Base-by-base conservation (phyloP, 2,797 vertebrate genomes). In the Picus viridis region DNA sequence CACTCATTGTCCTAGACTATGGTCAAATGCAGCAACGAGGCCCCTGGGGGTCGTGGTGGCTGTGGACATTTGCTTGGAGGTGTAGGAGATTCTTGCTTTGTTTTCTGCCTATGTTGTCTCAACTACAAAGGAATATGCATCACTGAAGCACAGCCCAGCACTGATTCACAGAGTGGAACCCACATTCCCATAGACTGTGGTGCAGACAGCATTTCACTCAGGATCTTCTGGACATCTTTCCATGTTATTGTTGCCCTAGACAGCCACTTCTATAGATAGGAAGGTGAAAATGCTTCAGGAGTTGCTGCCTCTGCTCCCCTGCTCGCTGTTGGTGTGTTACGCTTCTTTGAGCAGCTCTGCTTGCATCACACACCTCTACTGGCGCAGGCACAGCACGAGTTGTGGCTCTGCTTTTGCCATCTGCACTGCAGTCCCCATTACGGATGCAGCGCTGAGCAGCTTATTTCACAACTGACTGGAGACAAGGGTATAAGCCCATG, bases 401-500 rank as follows among this genome's bases (percentile, higher is more conserved):
- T 84, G 91, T 90, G 92, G 5, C 88, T 91, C 24, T 41, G 91
- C 88, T 64, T 69, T 45, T 93, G 94, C 93, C 83, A 94, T 96
- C 94, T 94, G 93, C 93, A 93, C 93, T 97, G 96, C 95, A 96
- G 93, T 92, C 84, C 95, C 96, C 92, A 95, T 96, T 97, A 94
- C 16, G 57, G 92, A 97, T 96, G 93, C 96, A 95, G 94, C 3
- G 34, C 94, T 70, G 88, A 96, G 95, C 86, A 88, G 88, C 94
- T 91, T 82, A 83, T 96, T 96, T 97, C 95, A 93, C 93, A 97
- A 94, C 53, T 54, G 92, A 77, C 88, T 94, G 90, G 90, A 92
- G 94, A 45, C 84, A 29, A 89, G 88, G 81, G 69, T 41, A 71
- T 41, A 36, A 92, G 85, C 74, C 76, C 58, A 4, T 4, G 32